Evolutionary conservation across 2,797 vertebrate species (phyloP), one percentile per base, ranked within the genome.

Genomic region (Orestias chungarensis): DNA sequence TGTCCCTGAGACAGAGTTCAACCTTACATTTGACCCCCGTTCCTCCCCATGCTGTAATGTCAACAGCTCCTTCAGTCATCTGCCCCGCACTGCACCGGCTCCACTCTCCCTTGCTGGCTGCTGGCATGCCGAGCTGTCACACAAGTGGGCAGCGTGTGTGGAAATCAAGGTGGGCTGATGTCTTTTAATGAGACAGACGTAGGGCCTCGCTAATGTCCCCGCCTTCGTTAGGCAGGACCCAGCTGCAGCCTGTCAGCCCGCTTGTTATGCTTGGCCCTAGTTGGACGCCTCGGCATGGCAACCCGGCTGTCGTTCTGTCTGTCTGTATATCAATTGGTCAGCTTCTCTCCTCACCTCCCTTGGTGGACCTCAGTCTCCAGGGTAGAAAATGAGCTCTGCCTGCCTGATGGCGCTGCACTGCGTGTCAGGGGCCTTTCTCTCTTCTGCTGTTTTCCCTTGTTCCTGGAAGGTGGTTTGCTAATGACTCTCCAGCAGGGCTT

Each of bases 141-240:
- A 94, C 93, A 92, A 95, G 95, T 93, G 95, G 88, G 85, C 92
- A 88, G 93, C 85, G 92, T 92, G 95, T 93, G 92, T 93, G 93
- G 85, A 95, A 95, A 97, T 96, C 95, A 97, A 98, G 96, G 96
- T 97, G 96, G 96, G 96, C 96, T 97, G 96, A 96, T 96, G 96
- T 95, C 96, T 96, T 96, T 96, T 99, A 99, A 99, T 99, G 97
- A 99, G 98, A 97, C 96, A 96, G 96, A 97, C 96, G 96, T 93
- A 96, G 95, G 95, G 95, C 95, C 94, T 94, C 96, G 96, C 96
- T 99, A 98, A 99, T 97, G 95, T 96, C 85, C 87, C 91, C 89
- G 93, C 95, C 96, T 95, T 95, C 93, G 95, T 96, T 95, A 97
- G 94, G 95, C 93, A 95, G 95, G 94, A 91, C 95, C 95, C 96